A percentile compares a stretch with the other conserved stretches of the same genome.
Evolutionary conservation across 2,113 vertebrate genomes (phyloP).

Genomic region (Bothrops jararaca): DNA sequence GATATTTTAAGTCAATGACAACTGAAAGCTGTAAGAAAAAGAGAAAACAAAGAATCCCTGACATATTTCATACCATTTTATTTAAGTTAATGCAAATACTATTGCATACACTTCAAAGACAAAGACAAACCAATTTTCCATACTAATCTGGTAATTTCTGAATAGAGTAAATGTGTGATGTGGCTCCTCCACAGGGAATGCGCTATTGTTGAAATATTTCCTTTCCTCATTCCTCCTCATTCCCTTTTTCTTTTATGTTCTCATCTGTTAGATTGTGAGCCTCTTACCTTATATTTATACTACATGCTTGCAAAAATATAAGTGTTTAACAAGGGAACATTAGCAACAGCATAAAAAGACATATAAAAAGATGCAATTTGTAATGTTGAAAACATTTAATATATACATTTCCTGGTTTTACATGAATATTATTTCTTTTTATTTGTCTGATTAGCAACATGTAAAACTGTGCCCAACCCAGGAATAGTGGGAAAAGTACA

Average conservation of each 20-base stretch:
- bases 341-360: background rate
- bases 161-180: background rate
- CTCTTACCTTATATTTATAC: background rate
- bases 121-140: background rate
- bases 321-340: background rate
- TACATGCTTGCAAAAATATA: background rate
- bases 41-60: background rate
- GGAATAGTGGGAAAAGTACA: background rate
- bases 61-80: background rate
- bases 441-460: background rate
- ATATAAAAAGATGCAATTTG: background rate
- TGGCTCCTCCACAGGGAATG: background rate
- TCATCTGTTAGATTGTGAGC: background rate
- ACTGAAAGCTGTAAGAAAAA: background rate
- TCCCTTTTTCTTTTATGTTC: background rate
- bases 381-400: background rate
- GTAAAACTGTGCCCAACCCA: no score
- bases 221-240: background rate
- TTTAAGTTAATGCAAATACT: background rate
- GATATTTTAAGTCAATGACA: background rate
- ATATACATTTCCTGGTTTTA: background rate
- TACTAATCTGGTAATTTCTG: background rate
- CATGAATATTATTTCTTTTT: background rate
- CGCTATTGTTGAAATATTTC: background rate
- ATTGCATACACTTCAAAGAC: background rate